Conservation (phyloP, 2,888 invertebrate genomes). For the Corbicula japonica region DNA sequence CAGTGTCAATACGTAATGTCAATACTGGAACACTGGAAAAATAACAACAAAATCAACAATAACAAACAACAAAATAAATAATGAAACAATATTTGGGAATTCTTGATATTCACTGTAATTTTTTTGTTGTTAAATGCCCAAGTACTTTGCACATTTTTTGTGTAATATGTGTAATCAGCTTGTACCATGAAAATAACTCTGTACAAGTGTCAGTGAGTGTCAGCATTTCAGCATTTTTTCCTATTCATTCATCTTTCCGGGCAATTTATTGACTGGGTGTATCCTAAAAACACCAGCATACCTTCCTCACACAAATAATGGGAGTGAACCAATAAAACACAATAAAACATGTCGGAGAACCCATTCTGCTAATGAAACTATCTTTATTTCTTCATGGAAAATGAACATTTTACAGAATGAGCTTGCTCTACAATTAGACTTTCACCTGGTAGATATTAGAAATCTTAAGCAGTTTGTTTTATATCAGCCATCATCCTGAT, state of each 20-base stretch:
- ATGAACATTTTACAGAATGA: slow-evolving; percentile 12
- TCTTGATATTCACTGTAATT: too few relatives aligned
- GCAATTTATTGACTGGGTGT: background rate
- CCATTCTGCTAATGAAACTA: slow-evolving; percentile 20
- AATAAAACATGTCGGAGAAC: slow-evolving; percentile 36
- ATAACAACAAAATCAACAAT: too few relatives aligned
- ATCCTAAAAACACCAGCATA: background rate
- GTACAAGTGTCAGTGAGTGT: too few relatives aligned
- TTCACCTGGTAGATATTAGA: slow-evolving; percentile 16
- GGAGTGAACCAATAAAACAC: slow-evolving; percentile 42
- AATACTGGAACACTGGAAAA: too few relatives aligned
- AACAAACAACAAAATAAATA: too few relatives aligned
- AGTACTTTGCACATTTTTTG: too few relatives aligned
- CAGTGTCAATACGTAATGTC: too few relatives aligned
- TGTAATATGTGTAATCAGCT: too few relatives aligned
- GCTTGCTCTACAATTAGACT: slow-evolving; percentile 22
- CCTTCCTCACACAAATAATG: slow-evolving; percentile 27
- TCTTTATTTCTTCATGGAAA: slow-evolving; percentile 27
- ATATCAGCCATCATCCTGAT: slow-evolving; percentile 3
- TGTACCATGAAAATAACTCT: too few relatives aligned
- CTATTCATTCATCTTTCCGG: slow-evolving; percentile 16
- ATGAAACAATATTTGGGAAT: too few relatives aligned
- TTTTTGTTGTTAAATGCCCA: too few relatives aligned
- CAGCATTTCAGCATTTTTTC: too few relatives aligned
- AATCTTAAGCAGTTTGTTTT: background rate